A percentile compares a stretch with the other conserved stretches of the same genome.
phyloP scores from a whole-genome alignment of 2,888 invertebrate species.

The Aleiodes leptofemur region DNA sequence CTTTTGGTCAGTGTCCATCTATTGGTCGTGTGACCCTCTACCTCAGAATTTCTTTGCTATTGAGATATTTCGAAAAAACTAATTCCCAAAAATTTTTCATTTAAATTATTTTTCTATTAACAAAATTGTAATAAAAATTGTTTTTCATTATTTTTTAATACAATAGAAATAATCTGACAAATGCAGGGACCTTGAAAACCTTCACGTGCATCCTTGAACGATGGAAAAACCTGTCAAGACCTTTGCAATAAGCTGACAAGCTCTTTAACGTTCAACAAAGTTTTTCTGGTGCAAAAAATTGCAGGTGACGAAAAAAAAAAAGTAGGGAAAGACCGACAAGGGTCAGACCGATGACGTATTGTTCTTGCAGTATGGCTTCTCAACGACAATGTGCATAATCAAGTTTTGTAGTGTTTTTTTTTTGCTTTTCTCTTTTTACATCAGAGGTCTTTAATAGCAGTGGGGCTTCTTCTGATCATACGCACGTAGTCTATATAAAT shows the following conservation, averaged over 20 bases:
- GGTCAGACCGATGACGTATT: neutral
- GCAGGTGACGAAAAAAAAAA: neutral
- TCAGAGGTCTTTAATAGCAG: neutral
- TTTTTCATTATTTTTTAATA: neutral
- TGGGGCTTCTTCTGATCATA: slow-evolving; percentile 11
- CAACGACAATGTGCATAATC: slow-evolving; percentile 7
- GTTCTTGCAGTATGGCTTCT: slow-evolving; percentile 6
- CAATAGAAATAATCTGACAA: neutral
- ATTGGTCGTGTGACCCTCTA: no score
- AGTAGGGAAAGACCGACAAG: neutral
- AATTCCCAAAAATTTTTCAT: no score
- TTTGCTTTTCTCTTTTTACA: neutral
- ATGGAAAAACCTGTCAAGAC: slow-evolving; percentile 18
- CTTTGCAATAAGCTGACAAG: slow-evolving; percentile 4
- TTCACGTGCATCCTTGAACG: neutral
- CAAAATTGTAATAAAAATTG: no score
- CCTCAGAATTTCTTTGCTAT: no score
- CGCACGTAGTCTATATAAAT: neutral
- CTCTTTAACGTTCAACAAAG: neutral
- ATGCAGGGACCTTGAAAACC: neutral
- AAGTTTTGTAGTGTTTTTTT: slow-evolving; percentile 5
- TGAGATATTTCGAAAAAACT: no score
- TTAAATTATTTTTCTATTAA: no score
- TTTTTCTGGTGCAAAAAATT: neutral
- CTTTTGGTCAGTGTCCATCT: no score